Base-by-base conservation (phyloP, 2,797 vertebrate species). In the Melanotaenia parkinsoni region DNA sequence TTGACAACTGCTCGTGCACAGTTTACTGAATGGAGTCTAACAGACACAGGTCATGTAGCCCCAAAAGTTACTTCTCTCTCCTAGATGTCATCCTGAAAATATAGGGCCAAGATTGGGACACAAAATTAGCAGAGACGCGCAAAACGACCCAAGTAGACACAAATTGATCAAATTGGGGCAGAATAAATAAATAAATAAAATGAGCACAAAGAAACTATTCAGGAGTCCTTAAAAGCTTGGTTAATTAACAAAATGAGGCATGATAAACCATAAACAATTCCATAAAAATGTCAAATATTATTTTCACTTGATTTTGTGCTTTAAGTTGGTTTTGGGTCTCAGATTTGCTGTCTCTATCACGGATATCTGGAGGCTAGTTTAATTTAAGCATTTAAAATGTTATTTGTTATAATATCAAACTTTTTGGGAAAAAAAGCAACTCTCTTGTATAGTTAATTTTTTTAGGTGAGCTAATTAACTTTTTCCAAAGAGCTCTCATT, bases 1-100 rank as follows among this genome's bases (percentile, higher is more conserved):
- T 58, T 53, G 38, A 51, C n/a, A 43, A 24, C 57, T 20, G 8
- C 16, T 30, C 56, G 26, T 22, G 47, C 51, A 30, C 30, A 18
- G 24, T 58, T 63, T 9, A 18, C 20, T 57, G 69, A 70, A 33
- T 32, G 59, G 37, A 30, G 59, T 56, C 51, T 18, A 28, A 14
- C 28, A 18, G 24, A 18, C 28, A 57, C 14, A 28, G 54, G 54
- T 18, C 3, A 6, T 30, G 54, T 30, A 57, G 4, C 12, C 53
- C 4, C 14, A 28, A 28, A 16, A 30, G 53, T 30, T 56, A 28
- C 6, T 57, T 16, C 7, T 26, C 54, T 28, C 54, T 30, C 14
- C 26, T 18, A 7, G 7, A 20, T 32, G 54, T 26, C 32, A 9
- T 18, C 3, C 16, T 57, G 30, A 6, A 32, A 57, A 32, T 32